phyloP scores from a whole-genome alignment of 1,140 invertebrate genomes.

The Campoletis sonorensis region DNA sequence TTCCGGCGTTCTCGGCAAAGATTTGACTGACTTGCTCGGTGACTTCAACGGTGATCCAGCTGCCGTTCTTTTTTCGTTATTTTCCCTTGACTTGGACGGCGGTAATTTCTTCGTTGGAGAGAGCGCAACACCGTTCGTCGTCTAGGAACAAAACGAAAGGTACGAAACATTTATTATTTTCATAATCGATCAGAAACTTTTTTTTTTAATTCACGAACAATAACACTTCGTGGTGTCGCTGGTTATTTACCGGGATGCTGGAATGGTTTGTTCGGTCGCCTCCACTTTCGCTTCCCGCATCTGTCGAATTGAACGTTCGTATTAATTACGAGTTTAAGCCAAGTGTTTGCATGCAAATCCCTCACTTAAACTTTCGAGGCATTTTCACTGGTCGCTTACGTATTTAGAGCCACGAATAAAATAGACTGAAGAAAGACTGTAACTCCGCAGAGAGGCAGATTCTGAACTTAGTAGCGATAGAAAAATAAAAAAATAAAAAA shows the following conservation, averaged over 20 bases:
- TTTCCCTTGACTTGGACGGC: conserved; percentile 66
- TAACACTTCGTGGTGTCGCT: not conserved
- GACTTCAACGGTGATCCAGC: conserved; percentile 78
- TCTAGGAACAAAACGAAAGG: conserved; percentile 59
- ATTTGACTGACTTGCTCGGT: conserved; percentile 80
- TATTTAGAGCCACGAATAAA: not conserved
- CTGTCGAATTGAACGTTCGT: conserved; percentile 77
- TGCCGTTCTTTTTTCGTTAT: conserved; percentile 72
- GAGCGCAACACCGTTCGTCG: conserved; percentile 79
- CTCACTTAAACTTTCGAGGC: conserved; percentile 12
- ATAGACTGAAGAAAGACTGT: too few relatives aligned
- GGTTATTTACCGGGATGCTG: conserved; percentile 76
- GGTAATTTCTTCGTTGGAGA: conserved; percentile 82
- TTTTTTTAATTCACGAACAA: not conserved
- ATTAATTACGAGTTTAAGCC: not conserved
- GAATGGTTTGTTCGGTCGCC: conserved; percentile 86
- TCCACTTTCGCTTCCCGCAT: conserved; percentile 87
- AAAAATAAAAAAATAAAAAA: too few relatives aligned
- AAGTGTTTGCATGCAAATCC: not conserved
- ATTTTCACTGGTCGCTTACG: not conserved
- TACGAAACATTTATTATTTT: not conserved
- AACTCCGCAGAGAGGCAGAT: too few relatives aligned
- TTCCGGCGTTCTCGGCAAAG: conserved; percentile 81
- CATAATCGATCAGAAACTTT: conserved; percentile 3
- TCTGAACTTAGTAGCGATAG: too few relatives aligned